Conservation (phyloP, 1,140 invertebrate genomes). For the Aphaenogaster rudis region DNA sequence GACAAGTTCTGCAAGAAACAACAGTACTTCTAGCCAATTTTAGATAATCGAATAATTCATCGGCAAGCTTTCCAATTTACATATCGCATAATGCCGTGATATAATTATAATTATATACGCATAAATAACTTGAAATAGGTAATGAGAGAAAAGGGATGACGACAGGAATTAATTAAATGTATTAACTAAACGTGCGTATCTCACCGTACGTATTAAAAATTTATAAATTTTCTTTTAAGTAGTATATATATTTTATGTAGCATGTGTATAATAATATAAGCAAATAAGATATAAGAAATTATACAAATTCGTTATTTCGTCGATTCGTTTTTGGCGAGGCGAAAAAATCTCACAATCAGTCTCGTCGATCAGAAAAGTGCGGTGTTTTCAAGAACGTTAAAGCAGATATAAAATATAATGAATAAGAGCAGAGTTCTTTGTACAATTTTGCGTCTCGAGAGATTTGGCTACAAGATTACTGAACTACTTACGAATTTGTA, state of each 20-base stretch:
- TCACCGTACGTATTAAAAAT: not conserved
- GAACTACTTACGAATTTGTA: slow-evolving; percentile 12
- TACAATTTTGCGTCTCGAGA: not conserved
- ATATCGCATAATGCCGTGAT: not conserved
- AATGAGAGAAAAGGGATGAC: not conserved
- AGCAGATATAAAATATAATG: slow-evolving; percentile 30
- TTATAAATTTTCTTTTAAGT: slow-evolving; percentile 16
- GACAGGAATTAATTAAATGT: slow-evolving; percentile 12
- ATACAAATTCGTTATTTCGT: not conserved
- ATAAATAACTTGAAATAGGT: slow-evolving; percentile 38
- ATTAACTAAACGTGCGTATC: not conserved
- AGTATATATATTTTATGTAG: slow-evolving; percentile 9
- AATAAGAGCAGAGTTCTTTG: not conserved
- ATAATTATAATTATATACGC: slow-evolving; percentile 7
- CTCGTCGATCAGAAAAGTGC: not conserved
- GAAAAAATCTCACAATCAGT: not conserved
- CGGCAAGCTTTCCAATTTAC: slow-evolving; percentile 3
- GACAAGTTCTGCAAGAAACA: slow-evolving; percentile 32
- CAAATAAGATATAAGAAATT: not conserved
- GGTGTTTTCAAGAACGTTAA: not conserved
- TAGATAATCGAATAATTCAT: slow-evolving; percentile 27
- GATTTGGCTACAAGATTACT: not conserved
- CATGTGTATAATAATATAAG: not conserved
- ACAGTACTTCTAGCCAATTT: slow-evolving; percentile 20
- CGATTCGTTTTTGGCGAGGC: not conserved